These are phyloP conservation scores for Glareola pratincola DNA, from an alignment of 2,113 vertebrate genomes.

Conservation along the genomic window DNA sequence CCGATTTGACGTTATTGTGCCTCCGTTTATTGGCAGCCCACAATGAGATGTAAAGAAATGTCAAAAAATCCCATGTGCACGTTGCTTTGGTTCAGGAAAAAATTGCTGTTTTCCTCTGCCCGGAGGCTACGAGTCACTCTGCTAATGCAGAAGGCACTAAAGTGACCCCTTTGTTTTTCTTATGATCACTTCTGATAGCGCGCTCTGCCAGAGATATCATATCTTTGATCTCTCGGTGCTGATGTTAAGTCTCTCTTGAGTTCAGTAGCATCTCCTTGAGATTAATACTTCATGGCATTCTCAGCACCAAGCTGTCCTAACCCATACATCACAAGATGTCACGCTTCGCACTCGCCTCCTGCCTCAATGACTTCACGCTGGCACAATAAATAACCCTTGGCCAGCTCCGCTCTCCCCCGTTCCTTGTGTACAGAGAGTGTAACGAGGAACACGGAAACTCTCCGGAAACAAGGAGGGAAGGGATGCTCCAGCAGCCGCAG, in stretches of 20 bases:
- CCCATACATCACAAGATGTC: conserved; percentile 84
- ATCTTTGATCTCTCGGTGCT: conserved; percentile 80
- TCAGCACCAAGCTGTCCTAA: conserved; percentile 86
- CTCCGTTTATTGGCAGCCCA: conserved; percentile 38
- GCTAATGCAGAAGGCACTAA: conserved; percentile 42
- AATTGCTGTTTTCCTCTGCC: conserved; percentile 1
- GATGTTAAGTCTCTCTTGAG: conserved; percentile 78
- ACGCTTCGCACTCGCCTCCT: conserved; percentile 50
- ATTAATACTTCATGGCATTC: conserved; percentile 84
- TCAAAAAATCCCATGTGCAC: neutral
- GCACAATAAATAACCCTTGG: conserved; percentile 43
- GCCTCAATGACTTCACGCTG: conserved; percentile 39
- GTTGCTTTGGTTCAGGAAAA: neutral
- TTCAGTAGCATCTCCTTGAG: conserved; percentile 79
- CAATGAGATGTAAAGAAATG: conserved; percentile 35
- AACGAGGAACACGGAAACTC: neutral
- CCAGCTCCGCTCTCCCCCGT: neutral
- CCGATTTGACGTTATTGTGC: neutral
- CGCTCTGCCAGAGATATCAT: conserved; percentile 73
- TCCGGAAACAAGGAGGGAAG: neutral
- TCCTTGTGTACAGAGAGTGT: neutral
- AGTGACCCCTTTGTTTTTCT: conserved; percentile 69
- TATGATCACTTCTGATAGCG: conserved; percentile 69
- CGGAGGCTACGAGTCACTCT: conserved; percentile 19
- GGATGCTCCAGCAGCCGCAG: neutral